phyloP scores from a whole-genome alignment of 1,140 invertebrate species.

The Brachionus rotundiformis region DNA sequence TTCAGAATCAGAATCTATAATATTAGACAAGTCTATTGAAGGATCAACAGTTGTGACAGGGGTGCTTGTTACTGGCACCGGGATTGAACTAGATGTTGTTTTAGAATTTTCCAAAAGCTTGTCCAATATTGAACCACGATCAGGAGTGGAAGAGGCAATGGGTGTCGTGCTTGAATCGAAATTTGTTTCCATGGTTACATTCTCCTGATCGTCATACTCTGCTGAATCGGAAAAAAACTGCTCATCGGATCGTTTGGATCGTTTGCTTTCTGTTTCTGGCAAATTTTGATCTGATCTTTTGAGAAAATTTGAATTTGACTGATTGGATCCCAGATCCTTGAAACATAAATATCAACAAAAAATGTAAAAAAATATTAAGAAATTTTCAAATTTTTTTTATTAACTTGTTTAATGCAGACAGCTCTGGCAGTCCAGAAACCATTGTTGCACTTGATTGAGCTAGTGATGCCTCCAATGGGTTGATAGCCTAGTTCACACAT shows the following conservation, averaged over 20 bases:
- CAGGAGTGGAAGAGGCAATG: neutral
- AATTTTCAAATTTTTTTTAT: neutral
- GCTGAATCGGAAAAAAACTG: neutral
- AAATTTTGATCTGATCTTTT: constrained; percentile 9
- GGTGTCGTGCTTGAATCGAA: neutral
- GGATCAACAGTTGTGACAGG: neutral
- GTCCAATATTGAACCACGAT: neutral
- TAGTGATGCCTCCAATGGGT: neutral
- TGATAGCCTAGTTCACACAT: constrained; percentile 50
- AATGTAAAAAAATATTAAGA: neutral
- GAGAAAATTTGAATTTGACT: neutral
- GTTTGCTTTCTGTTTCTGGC: neutral
- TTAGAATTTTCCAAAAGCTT: neutral
- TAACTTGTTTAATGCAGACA: constrained; percentile 48
- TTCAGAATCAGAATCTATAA: constrained; percentile 42
- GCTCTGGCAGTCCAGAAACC: constrained; percentile 48
- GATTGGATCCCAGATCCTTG: neutral
- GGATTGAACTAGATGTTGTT: neutral
- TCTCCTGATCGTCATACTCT: neutral
- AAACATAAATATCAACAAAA: too few species aligned
- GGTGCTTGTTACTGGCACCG: neutral
- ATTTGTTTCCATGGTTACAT: neutral
- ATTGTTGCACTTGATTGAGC: constrained; percentile 36
- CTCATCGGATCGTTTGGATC: neutral
- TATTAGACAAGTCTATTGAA: neutral